These are phyloP conservation scores for Acipenser transmontanus DNA, from an alignment of 2,797 vertebrate species.

Conservation along the genomic window DNA sequence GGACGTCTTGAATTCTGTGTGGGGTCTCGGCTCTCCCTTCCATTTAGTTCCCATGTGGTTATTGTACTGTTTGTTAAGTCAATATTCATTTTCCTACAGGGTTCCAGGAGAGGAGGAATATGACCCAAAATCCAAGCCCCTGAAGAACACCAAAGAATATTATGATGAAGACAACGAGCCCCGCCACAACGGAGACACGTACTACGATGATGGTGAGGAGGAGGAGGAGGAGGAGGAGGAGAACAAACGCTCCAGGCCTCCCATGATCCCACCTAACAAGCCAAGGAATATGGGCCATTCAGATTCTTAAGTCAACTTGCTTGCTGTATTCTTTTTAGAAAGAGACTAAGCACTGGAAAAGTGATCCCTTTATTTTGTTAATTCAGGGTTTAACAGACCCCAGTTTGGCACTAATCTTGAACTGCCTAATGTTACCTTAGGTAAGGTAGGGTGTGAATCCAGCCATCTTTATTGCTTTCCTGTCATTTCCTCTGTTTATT, in stretches of 20 bases:
- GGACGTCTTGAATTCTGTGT: no score
- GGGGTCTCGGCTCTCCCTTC: not conserved
- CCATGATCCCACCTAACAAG: conserved; percentile 1
- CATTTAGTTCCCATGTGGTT: not conserved
- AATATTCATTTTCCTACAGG: not conserved
- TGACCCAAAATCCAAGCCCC: not conserved
- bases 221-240: not conserved
- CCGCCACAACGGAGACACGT: not conserved
- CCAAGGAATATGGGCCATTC: not conserved
- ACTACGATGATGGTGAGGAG: not conserved
- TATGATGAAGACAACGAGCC: not conserved
- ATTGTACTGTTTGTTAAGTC: not conserved
- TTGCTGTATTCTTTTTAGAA: not conserved
- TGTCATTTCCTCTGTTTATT: no score
- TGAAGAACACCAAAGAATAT: not conserved
- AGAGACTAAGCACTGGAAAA: not conserved
- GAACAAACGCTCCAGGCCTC: not conserved
- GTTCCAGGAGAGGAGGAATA: not conserved
- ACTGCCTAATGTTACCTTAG: no score
- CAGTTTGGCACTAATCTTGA: no score
- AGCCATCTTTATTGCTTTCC: no score
- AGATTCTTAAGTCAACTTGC: not conserved
- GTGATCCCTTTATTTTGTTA: not conserved
- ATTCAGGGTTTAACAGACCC: not conserved
- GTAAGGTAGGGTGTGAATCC: no score